phyloP scores from a whole-genome alignment of 2,113 vertebrate genomes.

The Halichoeres trimaculatus region DNA sequence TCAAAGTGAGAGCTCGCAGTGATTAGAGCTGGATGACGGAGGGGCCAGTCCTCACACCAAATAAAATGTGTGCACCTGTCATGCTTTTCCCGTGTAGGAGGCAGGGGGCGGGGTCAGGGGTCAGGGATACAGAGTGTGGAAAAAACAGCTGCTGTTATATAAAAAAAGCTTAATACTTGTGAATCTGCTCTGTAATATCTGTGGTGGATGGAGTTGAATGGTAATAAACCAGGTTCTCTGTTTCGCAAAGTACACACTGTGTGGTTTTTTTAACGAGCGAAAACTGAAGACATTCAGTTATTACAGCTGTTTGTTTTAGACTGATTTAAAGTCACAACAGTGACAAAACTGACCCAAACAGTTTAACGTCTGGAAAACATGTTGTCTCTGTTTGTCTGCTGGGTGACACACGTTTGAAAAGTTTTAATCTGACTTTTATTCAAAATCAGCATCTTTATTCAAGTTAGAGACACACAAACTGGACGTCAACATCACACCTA shows the following conservation, averaged over 20 bases:
- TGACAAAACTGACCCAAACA: no score
- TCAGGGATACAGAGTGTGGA: slow-evolving; percentile 59
- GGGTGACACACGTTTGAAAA: no score
- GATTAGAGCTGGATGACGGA: slow-evolving; percentile 63
- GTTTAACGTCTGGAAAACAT: no score
- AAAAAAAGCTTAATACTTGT: slow-evolving; percentile 84
- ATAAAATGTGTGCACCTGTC: slow-evolving; percentile 75
- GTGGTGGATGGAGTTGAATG: slow-evolving; percentile 86
- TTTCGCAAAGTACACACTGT: slow-evolving; percentile 77
- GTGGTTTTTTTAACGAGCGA: no score
- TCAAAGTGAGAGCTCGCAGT: slow-evolving; percentile 62
- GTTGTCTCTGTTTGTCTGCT: no score
- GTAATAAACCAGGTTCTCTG: slow-evolving; percentile 87
- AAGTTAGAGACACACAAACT: no score
- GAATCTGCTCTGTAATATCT: slow-evolving; percentile 86
- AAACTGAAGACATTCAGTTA: neutral
- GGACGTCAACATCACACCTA: no score
- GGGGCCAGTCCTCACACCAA: slow-evolving; percentile 80
- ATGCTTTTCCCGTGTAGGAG: slow-evolving; percentile 70
- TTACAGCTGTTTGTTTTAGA: neutral
- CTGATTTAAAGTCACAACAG: neutral
- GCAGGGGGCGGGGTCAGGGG: slow-evolving; percentile 32
- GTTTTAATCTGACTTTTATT: no score
- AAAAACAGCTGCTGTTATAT: slow-evolving; percentile 83
- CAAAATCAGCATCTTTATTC: no score